Conservation (phyloP, 2,113 vertebrate species). For the Camelus bactrianus region DNA sequence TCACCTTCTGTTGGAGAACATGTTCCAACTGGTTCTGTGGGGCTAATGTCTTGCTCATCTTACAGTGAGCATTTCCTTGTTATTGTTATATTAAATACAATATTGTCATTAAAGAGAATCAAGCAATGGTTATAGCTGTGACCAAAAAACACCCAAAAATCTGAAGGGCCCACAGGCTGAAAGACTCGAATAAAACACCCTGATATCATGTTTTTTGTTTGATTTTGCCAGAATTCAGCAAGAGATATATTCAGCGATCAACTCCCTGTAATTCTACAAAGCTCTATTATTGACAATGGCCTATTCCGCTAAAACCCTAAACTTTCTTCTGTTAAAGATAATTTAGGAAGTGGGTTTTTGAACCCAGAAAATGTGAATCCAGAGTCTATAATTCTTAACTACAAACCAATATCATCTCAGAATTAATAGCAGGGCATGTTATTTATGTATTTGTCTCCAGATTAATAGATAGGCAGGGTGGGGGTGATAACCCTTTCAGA, state of each 20-base stretch:
- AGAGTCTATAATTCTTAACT: constrained; percentile 39
- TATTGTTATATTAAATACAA: constrained; percentile 31
- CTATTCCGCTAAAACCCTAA: not conserved
- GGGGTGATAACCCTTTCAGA: constrained; percentile 27
- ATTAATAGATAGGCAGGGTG: not conserved
- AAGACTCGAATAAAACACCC: not conserved
- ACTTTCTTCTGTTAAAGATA: constrained; percentile 45
- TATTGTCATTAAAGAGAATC: constrained; percentile 11
- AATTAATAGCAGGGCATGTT: not conserved
- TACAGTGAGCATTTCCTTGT: not conserved
- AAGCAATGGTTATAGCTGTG: not conserved
- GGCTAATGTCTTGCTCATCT: not conserved
- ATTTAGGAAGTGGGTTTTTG: not conserved
- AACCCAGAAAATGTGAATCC: not conserved
- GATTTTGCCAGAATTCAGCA: constrained; percentile 32
- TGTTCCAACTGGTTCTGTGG: not conserved
- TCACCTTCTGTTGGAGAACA: constrained; percentile 1
- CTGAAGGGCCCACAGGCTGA: not conserved
- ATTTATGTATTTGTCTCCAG: constrained; percentile 16
- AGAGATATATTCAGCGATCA: constrained; percentile 10
- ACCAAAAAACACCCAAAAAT: not conserved
- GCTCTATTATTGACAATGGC: not conserved
- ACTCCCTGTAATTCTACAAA: constrained; percentile 20
- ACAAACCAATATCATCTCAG: not conserved
- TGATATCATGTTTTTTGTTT: not conserved